Conservation (phyloP, 2,797 vertebrate genomes). For the Acanthurus tractus region DNA sequence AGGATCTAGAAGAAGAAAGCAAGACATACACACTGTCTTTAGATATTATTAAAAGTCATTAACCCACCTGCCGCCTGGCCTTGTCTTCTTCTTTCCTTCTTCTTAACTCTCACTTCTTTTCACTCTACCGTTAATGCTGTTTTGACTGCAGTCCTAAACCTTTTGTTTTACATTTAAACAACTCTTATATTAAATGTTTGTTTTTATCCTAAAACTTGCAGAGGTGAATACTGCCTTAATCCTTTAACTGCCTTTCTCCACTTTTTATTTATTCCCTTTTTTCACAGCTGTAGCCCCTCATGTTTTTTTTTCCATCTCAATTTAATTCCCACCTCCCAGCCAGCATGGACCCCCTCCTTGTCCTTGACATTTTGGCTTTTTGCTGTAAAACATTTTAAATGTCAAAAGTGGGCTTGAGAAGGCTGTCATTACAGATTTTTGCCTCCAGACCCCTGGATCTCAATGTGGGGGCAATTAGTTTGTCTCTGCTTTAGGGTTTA, state of each 20-base stretch:
- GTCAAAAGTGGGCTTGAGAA: slow-evolving; percentile 69
- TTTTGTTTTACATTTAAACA: slow-evolving; percentile 31
- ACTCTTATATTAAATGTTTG: slow-evolving; percentile 34
- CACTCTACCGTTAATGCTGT: slow-evolving; percentile 19
- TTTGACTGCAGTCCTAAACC: slow-evolving; percentile 10
- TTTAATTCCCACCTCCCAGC: slow-evolving; percentile 59
- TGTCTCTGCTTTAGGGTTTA: slow-evolving; percentile 49
- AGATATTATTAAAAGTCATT: slow-evolving; percentile 47
- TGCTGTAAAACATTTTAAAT: slow-evolving; percentile 73
- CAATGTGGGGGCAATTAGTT: slow-evolving; percentile 73
- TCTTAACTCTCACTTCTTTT: slow-evolving; percentile 17
- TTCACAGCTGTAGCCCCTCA: slow-evolving; percentile 54
- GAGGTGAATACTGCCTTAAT: slow-evolving; percentile 35
- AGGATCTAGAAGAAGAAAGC: slow-evolving; percentile 36
- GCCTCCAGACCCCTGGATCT: slow-evolving; percentile 62
- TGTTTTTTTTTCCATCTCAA: slow-evolving; percentile 43
- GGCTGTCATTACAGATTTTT: slow-evolving; percentile 64
- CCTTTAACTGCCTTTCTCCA: neutral
- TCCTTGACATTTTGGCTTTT: slow-evolving; percentile 74
- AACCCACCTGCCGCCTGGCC: slow-evolving; percentile 61
- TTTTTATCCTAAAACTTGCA: slow-evolving; percentile 34
- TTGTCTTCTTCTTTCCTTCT: slow-evolving; percentile 6
- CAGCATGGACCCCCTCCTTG: slow-evolving; percentile 60
- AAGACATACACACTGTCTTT: slow-evolving; percentile 22
- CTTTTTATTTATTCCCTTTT: slow-evolving; percentile 18